Evolutionary conservation across 2,888 invertebrate species (phyloP), one percentile per base, ranked within the genome.

Genomic region (Dolichomitus sp.): DNA sequence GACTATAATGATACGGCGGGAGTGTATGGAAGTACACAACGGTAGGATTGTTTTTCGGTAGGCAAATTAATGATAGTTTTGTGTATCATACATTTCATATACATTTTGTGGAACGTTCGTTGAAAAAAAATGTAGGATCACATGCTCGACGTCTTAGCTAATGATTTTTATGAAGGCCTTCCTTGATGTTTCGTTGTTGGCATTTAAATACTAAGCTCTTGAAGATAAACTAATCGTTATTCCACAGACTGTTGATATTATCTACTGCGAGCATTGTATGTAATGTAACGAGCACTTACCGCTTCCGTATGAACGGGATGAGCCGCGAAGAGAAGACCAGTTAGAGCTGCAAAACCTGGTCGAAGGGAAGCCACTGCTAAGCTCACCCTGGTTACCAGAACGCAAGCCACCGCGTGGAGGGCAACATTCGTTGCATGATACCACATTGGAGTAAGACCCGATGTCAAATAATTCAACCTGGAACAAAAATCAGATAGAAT

Each of bases 251-350:
- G 48, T 42, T n/a, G 4, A 45, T 12, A 23, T 65, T 48, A 33
- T 30, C 27, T 27, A 27, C 17, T 3, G 57, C 3, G 19, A 23
- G 9, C 1, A 52, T 52, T 52, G 7, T 23, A 52, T 1, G 30
- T 12, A 54, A 54, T 54, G 3, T 14, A 9, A 9, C 4, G 23
- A 42, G 4, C 70, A 96, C 97, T 97, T 93, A 98, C 98, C 92
- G 98, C 98, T 94, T 98, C 98, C 0, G 98, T 97, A 93, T 98
- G 98, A 84, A 98, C 95, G 27, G 98, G 98, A 92, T 98, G 98
- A 3, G 97, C 95, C 4, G 98, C 97, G 91, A 98, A 98, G 87
- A 98, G 94, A 57, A 97, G 93, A 19, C 97, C 97, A 0, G 97
- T 96, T 14, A 97, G 94, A 7, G 96, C 95, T 5, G 97, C 96